Base-by-base conservation (phyloP, 1,140 invertebrate genomes). In the Globodera rostochiensis region DNA sequence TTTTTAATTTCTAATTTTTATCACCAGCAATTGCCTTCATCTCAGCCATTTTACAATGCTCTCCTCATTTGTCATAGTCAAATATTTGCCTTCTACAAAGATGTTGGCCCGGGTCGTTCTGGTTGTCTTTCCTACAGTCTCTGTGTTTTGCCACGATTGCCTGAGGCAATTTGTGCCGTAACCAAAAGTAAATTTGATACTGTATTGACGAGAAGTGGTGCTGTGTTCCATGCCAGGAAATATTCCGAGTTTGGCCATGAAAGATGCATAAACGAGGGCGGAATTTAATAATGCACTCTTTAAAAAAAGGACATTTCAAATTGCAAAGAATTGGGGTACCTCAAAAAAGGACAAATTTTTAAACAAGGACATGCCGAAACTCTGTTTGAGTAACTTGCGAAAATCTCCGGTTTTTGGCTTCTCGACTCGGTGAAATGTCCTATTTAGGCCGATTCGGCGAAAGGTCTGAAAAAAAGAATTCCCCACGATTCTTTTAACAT, bases 1-100 rank as follows among this genome's bases (percentile, higher is more conserved):
- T 79, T n/a, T 75, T 67, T 64, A 21, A 9, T 50, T 57, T n/a
- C n/a, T 25, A 80, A 6, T 9, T 79, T 80, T 57, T 66, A 57
- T 15, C 53, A 25, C 3, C 47, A 81, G 25, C 4, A 45, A 8
- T 50, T 81, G 53, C 80, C 80, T 9, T 8, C 7, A 9, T 46
- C 57, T 6, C 60, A 79, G n/a, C 70, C 60, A n/a, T 81, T 74
- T 69, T 81, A 76, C 57, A 21, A 79, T 21, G 21, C 80, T 15
- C 73, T 81, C 47, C 66, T 60, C 4, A 45, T 70, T 47, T 81
- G 80, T 49, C 80, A 81, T 57, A 74, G 49, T 19, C 60, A 64
- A 57, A 81, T 81, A 7, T 81, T 81, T 76, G 74, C 36, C 36
- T 81, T 74, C 70, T 81, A 81, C 60, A 81, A 81, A 76, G 21